Conservation (phyloP, 2,888 invertebrate genomes). For the Rhodophaea formosa region DNA sequence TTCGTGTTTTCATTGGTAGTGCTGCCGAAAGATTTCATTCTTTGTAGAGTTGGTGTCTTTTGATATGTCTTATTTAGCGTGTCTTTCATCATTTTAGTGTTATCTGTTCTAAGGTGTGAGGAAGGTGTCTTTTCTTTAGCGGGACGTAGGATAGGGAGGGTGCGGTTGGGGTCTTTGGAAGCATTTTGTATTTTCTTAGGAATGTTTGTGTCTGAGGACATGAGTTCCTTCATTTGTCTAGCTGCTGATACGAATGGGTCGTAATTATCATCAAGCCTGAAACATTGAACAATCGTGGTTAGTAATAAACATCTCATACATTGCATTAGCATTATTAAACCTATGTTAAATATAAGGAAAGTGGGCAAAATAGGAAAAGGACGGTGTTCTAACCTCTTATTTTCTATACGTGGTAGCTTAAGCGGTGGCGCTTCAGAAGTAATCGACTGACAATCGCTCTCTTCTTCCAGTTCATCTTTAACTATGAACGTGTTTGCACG, state of each 20-base stretch:
- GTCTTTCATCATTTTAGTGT: conserved; percentile 74
- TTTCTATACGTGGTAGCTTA: conserved; percentile 70
- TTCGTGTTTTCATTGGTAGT: conserved; percentile 61
- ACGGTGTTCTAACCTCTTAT: conserved; percentile 58
- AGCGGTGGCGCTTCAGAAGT: conserved; percentile 65
- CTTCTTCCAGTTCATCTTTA: conserved; percentile 46
- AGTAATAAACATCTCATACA: neutral
- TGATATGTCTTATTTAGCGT: conserved; percentile 76
- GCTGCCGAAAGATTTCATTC: conserved; percentile 77
- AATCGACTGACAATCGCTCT: conserved; percentile 58
- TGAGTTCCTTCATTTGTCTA: conserved; percentile 90
- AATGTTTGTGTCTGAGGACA: conserved; percentile 84
- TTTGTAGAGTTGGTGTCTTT: conserved; percentile 74
- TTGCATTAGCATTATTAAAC: neutral
- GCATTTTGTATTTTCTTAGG: conserved; percentile 66
- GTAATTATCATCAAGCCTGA: conserved; percentile 82
- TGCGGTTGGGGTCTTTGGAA: conserved; percentile 67
- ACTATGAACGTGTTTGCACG: conserved; percentile 60
- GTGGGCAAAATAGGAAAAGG: conserved; percentile 27
- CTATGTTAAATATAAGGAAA: neutral
- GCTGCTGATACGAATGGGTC: conserved; percentile 91
- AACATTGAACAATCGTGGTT: conserved; percentile 32
- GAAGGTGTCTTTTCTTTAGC: conserved; percentile 61
- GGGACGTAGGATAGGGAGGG: conserved; percentile 67
- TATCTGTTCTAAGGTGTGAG: conserved; percentile 55